phyloP scores from a whole-genome alignment of 2,113 vertebrate species.

The Globicephala melas region DNA sequence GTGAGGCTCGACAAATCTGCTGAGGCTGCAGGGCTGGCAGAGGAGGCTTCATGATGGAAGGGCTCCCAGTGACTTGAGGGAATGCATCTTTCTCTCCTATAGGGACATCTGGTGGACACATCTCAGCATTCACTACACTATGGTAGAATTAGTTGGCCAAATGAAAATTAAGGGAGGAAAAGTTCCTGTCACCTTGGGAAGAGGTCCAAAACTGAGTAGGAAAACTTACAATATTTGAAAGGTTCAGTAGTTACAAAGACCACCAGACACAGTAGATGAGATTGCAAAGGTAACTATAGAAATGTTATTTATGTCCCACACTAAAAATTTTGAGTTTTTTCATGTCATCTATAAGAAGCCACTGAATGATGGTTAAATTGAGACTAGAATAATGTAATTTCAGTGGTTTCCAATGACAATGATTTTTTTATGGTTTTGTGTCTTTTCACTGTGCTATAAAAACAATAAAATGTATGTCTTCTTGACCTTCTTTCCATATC shows the following conservation, averaged over 20 bases:
- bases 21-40: background rate
- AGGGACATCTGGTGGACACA: background rate
- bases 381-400: background rate
- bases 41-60: background rate
- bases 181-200: background rate
- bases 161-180: too few relatives aligned
- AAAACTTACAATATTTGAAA: background rate
- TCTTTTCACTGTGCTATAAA: background rate
- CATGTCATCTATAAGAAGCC: background rate
- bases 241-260: background rate
- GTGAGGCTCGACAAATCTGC: accelerated
- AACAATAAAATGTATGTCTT: background rate
- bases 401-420: too few relatives aligned
- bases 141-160: too few relatives aligned
- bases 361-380: background rate
- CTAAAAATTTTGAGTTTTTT: background rate
- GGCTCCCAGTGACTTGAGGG: accelerated
- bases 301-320: background rate
- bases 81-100: background rate
- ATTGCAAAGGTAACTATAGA: background rate
- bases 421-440: background rate
- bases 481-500: background rate
- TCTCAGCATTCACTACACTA: background rate
- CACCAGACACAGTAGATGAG: background rate
- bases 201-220: background rate